Conservation (phyloP, 1,140 invertebrate species). For the Trichoplusia ni region DNA sequence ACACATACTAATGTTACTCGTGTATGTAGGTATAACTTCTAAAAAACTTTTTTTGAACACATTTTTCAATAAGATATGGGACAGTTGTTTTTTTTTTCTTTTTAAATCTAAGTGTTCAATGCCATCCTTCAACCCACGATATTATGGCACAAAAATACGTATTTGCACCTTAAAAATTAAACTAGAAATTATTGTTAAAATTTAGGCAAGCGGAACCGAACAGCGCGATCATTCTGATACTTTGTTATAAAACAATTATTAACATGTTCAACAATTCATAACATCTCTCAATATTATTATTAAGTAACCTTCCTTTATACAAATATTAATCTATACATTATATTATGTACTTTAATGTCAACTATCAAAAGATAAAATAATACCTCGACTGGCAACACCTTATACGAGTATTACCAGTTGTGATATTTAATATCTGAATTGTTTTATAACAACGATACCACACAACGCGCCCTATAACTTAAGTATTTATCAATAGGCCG, state of each 20-base stretch:
- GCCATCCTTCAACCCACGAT: slow-evolving; percentile 26
- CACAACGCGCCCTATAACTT: not conserved
- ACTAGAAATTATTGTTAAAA: slow-evolving; percentile 30
- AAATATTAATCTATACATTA: not conserved
- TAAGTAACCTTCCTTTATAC: slow-evolving; percentile 3
- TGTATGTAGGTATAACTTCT: slow-evolving; percentile 62
- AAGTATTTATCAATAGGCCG: slow-evolving; percentile 47
- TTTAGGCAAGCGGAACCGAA: slow-evolving; percentile 50
- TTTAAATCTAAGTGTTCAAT: slow-evolving; percentile 38
- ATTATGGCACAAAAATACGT: slow-evolving; percentile 59
- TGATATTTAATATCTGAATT: not conserved
- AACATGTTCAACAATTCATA: slow-evolving; percentile 9
- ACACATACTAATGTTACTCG: slow-evolving; percentile 55
- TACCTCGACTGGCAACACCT: not conserved
- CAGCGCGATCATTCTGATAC: not conserved
- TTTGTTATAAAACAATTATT: not conserved
- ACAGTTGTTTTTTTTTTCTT: slow-evolving; percentile 36
- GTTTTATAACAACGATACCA: not conserved
- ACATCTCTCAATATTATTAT: slow-evolving; percentile 1
- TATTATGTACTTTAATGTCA: slow-evolving; percentile 5
- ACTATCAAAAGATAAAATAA: not conserved
- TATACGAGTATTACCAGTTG: not conserved
- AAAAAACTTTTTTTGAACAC: slow-evolving; percentile 72
- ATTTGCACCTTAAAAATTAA: slow-evolving; percentile 39
- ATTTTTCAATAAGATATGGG: slow-evolving; percentile 76